Conservation (phyloP, 1,140 invertebrate species). For the Cecropterus lyciades region DNA sequence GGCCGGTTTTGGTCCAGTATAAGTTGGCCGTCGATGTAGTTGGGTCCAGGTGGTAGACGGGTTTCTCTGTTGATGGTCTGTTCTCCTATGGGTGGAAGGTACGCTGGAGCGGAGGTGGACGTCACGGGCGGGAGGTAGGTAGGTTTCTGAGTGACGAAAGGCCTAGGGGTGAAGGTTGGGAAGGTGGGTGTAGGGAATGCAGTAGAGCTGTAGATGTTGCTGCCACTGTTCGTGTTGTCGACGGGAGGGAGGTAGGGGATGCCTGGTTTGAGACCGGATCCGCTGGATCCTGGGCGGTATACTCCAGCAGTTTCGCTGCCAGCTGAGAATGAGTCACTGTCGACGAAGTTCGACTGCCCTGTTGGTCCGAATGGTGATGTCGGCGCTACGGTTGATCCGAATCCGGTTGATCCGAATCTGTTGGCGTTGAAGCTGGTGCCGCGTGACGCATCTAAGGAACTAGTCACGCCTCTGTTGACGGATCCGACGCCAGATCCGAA, state of each 20-base stretch:
- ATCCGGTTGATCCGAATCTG: conserved; percentile 17
- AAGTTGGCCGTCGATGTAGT: conserved; percentile 58
- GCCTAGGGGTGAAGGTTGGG: conserved; percentile 40
- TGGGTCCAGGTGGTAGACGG: conserved; percentile 58
- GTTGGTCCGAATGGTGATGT: conserved; percentile 47
- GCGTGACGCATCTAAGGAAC: conserved; percentile 4
- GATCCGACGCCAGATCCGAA: conserved; percentile 38
- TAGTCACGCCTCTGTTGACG: conserved; percentile 33
- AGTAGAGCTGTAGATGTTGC: conserved; percentile 59
- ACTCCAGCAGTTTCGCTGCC: conserved; percentile 58
- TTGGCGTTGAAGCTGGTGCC: conserved; percentile 3
- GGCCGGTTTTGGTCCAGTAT: conserved; percentile 58
- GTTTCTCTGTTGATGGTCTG: conserved; percentile 61
- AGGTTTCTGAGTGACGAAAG: conserved; percentile 49
- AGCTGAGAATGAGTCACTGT: conserved; percentile 63
- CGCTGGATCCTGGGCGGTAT: conserved; percentile 60
- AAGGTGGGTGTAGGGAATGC: conserved; percentile 36
- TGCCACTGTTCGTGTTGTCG: conserved; percentile 52
- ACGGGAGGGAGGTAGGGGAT: conserved; percentile 79
- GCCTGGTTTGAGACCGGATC: conserved; percentile 66
- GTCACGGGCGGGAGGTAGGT: conserved; percentile 61
- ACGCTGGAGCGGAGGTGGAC: conserved; percentile 70
- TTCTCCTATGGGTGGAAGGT: conserved; percentile 72
- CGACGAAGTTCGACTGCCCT: conserved; percentile 64
- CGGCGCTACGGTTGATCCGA: conserved; percentile 49